Base-by-base conservation (phyloP, 1,140 invertebrate species). In the Diabrotica undecimpunctata region DNA sequence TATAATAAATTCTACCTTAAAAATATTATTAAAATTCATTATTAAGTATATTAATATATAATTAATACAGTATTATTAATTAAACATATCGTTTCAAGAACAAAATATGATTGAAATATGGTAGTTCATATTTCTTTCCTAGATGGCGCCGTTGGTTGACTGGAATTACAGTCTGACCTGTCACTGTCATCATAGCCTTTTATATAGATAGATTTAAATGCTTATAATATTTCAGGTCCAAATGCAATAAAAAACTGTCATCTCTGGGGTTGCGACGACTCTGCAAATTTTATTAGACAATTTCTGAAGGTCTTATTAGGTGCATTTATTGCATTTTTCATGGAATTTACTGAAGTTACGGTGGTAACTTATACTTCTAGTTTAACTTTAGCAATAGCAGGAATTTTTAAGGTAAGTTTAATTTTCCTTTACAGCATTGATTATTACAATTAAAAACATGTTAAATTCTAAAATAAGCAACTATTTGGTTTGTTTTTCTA, bases 311-410 rank as follows among this genome's bases (percentile, higher is more conserved):
- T 87, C 46, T 81, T 85, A 8, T 75, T 85, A 37, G 96, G 96
- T 51, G 93, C 94, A 56, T 79, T 93, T 55, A 81, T 98, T 68
- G 97, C 96, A 38, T 98, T 98, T 81, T 84, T 90, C 59, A 94
- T 99, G 91, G 97, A 99, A 86, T 81, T 96, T 66, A 90, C 88
- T 76, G 97, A 99, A 82, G 98, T 95, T 79, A 81, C 98, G 62
- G 88, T 99, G 55, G 86, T 99, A 57, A 90, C 90, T 12, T 89
- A 92, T 75, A 98, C 96, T n/a, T 99, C 97, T 73, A 97, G 96
- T 85, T 87, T 99, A 41, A 99, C 97, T 5, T 82, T 99, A 37
- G 95, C 95, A 6, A 92, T 99, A 72, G 89, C 94, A 62, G 96
- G 96, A 56, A 96, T 99, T 77, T 92, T 98, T 76, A 99, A 99